Conservation (phyloP, 1,140 invertebrate species). For the Belonocnema kinseyi region DNA sequence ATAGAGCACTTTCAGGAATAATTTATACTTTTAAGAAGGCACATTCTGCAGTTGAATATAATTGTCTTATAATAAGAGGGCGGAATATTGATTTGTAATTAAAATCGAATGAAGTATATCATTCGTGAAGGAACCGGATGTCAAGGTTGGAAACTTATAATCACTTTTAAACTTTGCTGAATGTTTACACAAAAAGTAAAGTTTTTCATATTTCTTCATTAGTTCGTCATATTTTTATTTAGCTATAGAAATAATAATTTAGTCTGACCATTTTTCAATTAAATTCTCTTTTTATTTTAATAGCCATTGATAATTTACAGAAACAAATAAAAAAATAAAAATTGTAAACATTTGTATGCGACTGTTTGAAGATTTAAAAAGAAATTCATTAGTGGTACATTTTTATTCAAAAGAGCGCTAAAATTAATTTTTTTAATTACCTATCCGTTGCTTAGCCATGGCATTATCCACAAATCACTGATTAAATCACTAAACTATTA, state of each 20-base stretch:
- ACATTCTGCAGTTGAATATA: background rate
- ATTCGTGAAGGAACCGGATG: background rate
- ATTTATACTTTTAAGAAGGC: no score
- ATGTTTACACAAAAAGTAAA: no score
- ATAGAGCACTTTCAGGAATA: no score
- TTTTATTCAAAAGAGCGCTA: background rate
- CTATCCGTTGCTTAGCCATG: constrained; percentile 28
- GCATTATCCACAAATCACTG: constrained; percentile 24
- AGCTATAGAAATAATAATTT: no score
- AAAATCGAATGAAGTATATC: constrained; percentile 14
- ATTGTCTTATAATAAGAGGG: background rate
- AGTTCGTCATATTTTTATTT: no score
- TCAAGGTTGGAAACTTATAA: background rate
- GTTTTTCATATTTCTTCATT: background rate
- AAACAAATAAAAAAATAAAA: no score
- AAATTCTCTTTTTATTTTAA: no score
- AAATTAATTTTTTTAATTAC: constrained; percentile 1
- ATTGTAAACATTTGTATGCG: no score
- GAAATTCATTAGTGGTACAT: background rate
- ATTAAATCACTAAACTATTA: constrained; percentile 10
- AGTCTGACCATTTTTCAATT: no score
- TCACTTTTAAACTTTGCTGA: background rate
- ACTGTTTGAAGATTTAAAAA: no score
- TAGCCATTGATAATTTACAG: no score
- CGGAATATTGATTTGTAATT: constrained; percentile 17